A percentile compares a stretch with the other conserved stretches of the same genome.
Evolutionary conservation across 2,888 invertebrate genomes (phyloP).

Genomic region (Poecilus cupreus): DNA sequence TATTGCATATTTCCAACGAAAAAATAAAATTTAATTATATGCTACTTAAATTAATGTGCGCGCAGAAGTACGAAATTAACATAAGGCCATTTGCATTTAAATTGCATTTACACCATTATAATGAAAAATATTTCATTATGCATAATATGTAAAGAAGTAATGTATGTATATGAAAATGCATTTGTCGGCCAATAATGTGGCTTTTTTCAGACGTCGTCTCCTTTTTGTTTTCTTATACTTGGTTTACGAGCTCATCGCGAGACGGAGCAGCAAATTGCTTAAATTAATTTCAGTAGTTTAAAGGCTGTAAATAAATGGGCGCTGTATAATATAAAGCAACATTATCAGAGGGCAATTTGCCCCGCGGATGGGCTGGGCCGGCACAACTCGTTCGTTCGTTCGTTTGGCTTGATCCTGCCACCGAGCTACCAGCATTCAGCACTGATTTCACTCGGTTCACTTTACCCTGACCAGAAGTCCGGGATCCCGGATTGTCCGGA

Average conservation of each 20-base stretch:
- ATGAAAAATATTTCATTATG: constrained; percentile 72
- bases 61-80: constrained; percentile 72
- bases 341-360: constrained; percentile 58
- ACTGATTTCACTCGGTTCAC: not conserved
- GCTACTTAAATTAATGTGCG: constrained; percentile 82
- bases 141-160: constrained; percentile 69
- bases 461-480: constrained; percentile 61
- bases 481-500: no score
- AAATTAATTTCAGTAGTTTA: constrained; percentile 59
- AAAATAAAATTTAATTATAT: constrained; percentile 81
- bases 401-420: not conserved
- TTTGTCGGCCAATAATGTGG: constrained; percentile 69
- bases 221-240: constrained; percentile 60
- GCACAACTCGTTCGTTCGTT: not conserved
- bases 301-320: constrained; percentile 57
- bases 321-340: constrained; percentile 59
- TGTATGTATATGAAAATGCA: constrained; percentile 69
- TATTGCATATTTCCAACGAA: constrained; percentile 70
- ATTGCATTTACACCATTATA: constrained; percentile 73
- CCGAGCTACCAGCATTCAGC: not conserved
- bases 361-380: constrained; percentile 47
- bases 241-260: constrained; percentile 60
- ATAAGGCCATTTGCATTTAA: constrained; percentile 74
- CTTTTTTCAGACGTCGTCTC: constrained; percentile 61
- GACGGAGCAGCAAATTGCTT: constrained; percentile 56